phyloP scores from a whole-genome alignment of 2,888 invertebrate genomes.

The Andrena bucephala region DNA sequence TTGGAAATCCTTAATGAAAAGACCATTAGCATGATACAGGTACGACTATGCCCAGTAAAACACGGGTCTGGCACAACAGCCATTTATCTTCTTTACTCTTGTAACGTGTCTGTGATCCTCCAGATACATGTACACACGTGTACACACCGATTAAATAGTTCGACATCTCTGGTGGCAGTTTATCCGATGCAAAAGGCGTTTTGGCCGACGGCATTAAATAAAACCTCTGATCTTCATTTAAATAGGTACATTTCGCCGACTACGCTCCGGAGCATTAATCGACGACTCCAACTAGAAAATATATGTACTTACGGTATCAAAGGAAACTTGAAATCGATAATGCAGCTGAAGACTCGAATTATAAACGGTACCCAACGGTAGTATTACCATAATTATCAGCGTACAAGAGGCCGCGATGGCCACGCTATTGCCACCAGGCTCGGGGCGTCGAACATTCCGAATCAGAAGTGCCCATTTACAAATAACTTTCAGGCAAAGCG shows the following conservation, averaged over 20 bases:
- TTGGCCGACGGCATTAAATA: conserved; percentile 15
- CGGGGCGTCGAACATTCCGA: too few relatives aligned
- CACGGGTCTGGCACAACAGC: conserved; percentile 35
- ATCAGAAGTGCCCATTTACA: too few relatives aligned
- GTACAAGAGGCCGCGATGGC: too few relatives aligned
- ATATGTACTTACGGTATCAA: too few relatives aligned
- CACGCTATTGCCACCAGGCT: too few relatives aligned
- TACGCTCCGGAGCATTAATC: too few relatives aligned
- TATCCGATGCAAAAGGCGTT: conserved; percentile 6
- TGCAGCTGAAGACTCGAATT: too few relatives aligned
- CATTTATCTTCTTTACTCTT: conserved; percentile 51
- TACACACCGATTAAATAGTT: conserved; percentile 21
- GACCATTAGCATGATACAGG: conserved; percentile 52
- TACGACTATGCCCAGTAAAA: conserved; percentile 49
- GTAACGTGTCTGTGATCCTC: neutral
- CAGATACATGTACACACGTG: neutral
- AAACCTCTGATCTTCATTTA: conserved; percentile 9
- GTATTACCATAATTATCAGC: too few relatives aligned
- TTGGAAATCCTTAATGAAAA: conserved; percentile 56
- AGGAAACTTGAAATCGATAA: too few relatives aligned
- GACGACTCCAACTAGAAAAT: too few relatives aligned
- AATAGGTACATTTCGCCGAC: neutral
- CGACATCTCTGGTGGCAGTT: conserved; percentile 4
- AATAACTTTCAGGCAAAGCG: too few relatives aligned
- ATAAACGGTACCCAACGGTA: too few relatives aligned